Conservation (phyloP, 1,140 invertebrate genomes). For the Drosophila hydei region DNA sequence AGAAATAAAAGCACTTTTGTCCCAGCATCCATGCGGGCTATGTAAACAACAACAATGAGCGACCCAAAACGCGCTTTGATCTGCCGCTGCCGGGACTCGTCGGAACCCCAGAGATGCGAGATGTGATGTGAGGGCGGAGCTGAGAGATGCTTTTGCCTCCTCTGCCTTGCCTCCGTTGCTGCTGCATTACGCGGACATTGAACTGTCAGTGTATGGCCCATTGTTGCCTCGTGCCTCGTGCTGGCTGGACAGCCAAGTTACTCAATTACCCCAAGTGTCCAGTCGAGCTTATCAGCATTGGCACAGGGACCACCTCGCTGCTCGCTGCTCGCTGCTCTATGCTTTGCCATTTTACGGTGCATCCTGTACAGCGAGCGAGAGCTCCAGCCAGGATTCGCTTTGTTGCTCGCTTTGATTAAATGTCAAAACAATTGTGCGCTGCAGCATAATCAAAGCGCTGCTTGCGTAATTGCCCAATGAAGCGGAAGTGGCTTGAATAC, state of each 20-base stretch:
- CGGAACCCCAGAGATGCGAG: background rate
- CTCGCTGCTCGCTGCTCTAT: background rate
- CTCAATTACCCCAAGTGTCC: slow-evolving; percentile 74
- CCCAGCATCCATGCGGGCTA: slow-evolving; percentile 32
- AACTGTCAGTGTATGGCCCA: slow-evolving; percentile 38
- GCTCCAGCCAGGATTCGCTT: slow-evolving; percentile 20
- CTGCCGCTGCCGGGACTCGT: slow-evolving; percentile 33
- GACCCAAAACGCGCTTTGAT: slow-evolving; percentile 43
- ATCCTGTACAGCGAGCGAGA: slow-evolving; percentile 16
- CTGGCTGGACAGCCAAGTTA: slow-evolving; percentile 42
- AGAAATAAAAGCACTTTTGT: slow-evolving; percentile 50
- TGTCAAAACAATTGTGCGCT: slow-evolving; percentile 74
- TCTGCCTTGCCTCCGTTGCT: background rate
- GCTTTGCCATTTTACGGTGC: slow-evolving; percentile 34
- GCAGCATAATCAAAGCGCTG: slow-evolving; percentile 70
- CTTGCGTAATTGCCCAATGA: slow-evolving; percentile 77
- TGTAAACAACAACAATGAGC: slow-evolving; percentile 33
- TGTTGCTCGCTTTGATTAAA: slow-evolving; percentile 69
- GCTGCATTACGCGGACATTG: slow-evolving; percentile 57
- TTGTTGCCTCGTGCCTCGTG: slow-evolving; percentile 7
- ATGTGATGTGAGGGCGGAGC: background rate
- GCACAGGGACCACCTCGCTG: slow-evolving; percentile 9
- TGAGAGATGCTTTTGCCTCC: background rate
- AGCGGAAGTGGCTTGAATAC: slow-evolving; percentile 62
- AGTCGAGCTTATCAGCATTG: slow-evolving; percentile 63